phyloP scores from a whole-genome alignment of 2,113 vertebrate species.

The Ranitomeya variabilis region DNA sequence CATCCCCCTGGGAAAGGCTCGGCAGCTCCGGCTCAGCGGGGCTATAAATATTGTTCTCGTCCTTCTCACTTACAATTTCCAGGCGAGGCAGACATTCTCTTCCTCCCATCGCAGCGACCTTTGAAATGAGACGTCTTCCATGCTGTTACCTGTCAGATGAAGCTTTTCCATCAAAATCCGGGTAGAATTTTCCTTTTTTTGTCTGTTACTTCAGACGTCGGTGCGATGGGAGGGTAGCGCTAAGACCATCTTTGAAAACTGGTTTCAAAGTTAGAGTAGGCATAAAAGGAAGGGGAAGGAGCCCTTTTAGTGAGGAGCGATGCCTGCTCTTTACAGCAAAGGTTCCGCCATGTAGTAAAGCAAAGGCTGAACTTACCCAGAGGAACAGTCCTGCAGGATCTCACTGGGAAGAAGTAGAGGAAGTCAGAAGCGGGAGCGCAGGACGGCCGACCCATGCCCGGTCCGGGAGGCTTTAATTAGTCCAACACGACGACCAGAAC shows the following conservation, averaged over 20 bases:
- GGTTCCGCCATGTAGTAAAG: conserved; percentile 4
- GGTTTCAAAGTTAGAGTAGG: conserved; percentile 56
- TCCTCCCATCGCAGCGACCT: conserved; percentile 55
- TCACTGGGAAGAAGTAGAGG: conserved; percentile 68
- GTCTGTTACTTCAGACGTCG: conserved; percentile 43
- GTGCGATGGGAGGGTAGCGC: conserved; percentile 52
- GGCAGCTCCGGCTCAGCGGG: conserved; percentile 30
- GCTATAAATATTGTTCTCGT: conserved; percentile 58
- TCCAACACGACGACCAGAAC: too few species aligned
- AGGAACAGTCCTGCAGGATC: conserved; percentile 28
- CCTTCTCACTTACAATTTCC: conserved; percentile 57
- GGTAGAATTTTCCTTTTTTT: conserved; percentile 43
- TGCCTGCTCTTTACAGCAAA: conserved; percentile 36
- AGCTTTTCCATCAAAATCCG: conserved; percentile 54
- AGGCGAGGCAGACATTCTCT: conserved; percentile 40
- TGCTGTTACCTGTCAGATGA: conserved; percentile 55
- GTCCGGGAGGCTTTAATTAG: background rate
- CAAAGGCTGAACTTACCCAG: conserved; percentile 27
- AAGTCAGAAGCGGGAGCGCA: conserved; percentile 17
- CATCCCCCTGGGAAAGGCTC: conserved; percentile 25
- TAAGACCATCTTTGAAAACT: conserved; percentile 58
- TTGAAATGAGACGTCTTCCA: conserved; percentile 54
- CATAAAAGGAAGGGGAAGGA: conserved; percentile 53
- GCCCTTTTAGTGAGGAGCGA: conserved; percentile 22
- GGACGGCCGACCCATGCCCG: background rate